These are phyloP conservation scores for Macrotus californicus DNA, from an alignment of 2,113 vertebrate species.

Conservation along the genomic window DNA sequence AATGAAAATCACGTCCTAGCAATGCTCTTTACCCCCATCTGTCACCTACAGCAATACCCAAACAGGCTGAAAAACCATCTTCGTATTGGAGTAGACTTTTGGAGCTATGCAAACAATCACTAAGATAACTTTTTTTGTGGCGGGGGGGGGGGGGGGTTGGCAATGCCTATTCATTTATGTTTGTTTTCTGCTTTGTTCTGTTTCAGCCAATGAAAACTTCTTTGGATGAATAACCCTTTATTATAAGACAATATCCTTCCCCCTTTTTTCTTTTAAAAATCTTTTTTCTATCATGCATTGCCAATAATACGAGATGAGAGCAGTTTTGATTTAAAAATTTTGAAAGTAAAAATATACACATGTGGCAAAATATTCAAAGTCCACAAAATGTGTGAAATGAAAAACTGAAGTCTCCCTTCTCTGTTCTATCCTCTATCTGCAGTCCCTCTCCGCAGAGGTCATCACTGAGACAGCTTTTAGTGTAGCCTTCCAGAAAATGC, in stretches of 20 bases:
- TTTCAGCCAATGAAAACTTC: background rate
- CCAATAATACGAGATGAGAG: background rate
- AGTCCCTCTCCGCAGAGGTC: background rate
- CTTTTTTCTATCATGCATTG: background rate
- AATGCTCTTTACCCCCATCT: background rate
- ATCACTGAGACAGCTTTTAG: background rate
- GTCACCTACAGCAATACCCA: background rate
- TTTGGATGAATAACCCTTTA: background rate
- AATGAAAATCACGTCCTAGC: background rate
- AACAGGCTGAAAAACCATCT: background rate
- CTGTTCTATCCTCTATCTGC: background rate
- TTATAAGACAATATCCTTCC: background rate
- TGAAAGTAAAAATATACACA: background rate
- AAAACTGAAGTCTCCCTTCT: background rate
- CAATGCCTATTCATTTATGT: background rate
- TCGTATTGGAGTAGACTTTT: background rate
- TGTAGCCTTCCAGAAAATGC: constrained; percentile 2
- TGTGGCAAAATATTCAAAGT: background rate
- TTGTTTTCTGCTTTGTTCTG: background rate
- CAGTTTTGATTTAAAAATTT: background rate
- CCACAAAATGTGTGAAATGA: background rate
- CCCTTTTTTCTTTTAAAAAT: background rate
- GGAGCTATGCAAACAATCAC: background rate
- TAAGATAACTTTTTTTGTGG: background rate
- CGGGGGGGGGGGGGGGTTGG: fast-evolving